Conservation (phyloP, 2,113 vertebrate genomes). For the Greenwoodochromis staneri region DNA sequence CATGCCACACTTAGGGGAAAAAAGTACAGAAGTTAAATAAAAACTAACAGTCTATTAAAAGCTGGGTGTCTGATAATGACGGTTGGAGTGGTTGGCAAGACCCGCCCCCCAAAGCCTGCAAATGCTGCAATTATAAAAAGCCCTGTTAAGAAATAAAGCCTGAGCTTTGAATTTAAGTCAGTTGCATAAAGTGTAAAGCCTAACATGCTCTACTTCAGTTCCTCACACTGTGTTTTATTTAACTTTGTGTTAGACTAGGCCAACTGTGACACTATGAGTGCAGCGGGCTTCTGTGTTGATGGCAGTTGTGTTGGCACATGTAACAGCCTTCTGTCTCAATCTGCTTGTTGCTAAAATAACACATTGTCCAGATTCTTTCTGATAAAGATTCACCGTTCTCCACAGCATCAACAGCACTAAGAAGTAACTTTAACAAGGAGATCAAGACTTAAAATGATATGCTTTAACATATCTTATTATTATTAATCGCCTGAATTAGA, state of each 20-base stretch:
- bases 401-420: not conserved
- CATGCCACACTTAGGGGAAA: not conserved
- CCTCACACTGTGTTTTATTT: not conserved
- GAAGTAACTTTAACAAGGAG: not conserved
- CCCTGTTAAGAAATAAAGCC: not conserved
- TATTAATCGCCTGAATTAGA: not conserved
- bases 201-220: not conserved
- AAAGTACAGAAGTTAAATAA: not conserved
- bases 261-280: not conserved
- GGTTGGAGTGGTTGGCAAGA: not conserved
- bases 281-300: not conserved
- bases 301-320: not conserved
- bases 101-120: not conserved
- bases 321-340: not conserved
- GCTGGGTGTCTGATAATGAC: not conserved
- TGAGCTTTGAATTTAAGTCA: not conserved
- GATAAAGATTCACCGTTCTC: not conserved
- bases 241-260: not conserved
- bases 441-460: not conserved
- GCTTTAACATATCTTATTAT: not conserved
- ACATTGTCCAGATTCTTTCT: not conserved
- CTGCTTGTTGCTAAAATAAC: not conserved
- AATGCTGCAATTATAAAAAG: not conserved
- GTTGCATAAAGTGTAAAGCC: not conserved
- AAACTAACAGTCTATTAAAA: not conserved